Conservation (phyloP, 2,113 vertebrate species). For the Jacana jacana region DNA sequence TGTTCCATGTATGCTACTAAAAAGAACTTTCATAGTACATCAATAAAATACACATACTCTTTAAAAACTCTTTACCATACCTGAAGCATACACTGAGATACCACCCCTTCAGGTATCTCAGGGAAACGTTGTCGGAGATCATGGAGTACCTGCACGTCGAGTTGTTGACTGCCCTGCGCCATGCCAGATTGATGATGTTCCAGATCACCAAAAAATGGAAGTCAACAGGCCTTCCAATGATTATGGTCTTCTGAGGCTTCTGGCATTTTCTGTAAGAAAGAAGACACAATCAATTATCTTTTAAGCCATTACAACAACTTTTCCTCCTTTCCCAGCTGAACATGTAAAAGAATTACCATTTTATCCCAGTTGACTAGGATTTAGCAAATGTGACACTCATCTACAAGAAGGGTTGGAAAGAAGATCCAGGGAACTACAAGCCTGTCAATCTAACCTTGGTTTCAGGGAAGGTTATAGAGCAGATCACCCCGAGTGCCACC, state of each 20-base stretch:
- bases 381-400: not conserved
- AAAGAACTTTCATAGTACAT: not conserved
- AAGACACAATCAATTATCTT: not conserved
- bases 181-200: slow-evolving; percentile 83
- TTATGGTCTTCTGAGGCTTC: slow-evolving; percentile 79
- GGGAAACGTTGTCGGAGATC: slow-evolving; percentile 98
- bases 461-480: not conserved
- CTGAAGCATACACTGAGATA: slow-evolving; percentile 97
- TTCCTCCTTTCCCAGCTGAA: not conserved
- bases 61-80: slow-evolving; percentile 67
- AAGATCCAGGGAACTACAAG: not conserved
- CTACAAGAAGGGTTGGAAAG: not conserved
- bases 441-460: not conserved
- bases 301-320: not conserved
- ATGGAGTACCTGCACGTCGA: slow-evolving; percentile 93
- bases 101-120: slow-evolving; percentile 95
- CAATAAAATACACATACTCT: not conserved
- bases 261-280: slow-evolving; percentile 82
- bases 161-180: slow-evolving; percentile 93
- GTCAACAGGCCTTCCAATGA: slow-evolving; percentile 86
- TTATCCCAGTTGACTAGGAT: not conserved
- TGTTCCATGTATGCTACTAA: not conserved
- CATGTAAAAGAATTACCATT: not conserved
- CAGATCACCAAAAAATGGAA: slow-evolving; percentile 64
- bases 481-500: not conserved